Evolutionary conservation across 1,140 invertebrate genomes (phyloP).

Genomic region (Yoshiicerus persimilis): DNA sequence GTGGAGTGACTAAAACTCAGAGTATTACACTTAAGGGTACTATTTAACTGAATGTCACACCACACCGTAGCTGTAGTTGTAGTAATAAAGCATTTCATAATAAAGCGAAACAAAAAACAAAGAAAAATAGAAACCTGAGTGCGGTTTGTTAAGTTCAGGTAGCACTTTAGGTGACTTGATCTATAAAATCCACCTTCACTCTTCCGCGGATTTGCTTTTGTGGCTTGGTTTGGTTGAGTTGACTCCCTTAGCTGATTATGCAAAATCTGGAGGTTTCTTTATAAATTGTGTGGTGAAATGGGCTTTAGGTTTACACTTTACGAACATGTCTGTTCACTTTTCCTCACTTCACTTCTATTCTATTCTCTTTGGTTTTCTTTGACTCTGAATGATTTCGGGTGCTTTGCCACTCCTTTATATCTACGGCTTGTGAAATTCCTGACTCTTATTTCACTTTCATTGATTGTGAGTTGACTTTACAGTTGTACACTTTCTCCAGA

Average conservation of each 20-base stretch:
- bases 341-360: not conserved
- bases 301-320: not conserved
- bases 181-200: not conserved
- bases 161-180: not conserved
- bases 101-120: not conserved
- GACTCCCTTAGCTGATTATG: constrained; percentile 12
- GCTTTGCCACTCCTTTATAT: not conserved
- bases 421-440: not conserved
- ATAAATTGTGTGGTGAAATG: not conserved
- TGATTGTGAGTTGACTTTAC: not conserved
- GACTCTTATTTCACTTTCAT: not conserved
- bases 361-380: not conserved
- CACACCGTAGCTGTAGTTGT: too few relatives aligned
- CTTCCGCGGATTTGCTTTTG: not conserved
- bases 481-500: not conserved
- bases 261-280: constrained; percentile 5
- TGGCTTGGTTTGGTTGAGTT: not conserved
- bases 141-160: not conserved
- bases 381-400: not conserved
- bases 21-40: not conserved
- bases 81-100: not conserved
- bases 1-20: not conserved
- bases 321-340: not conserved
- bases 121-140: not conserved
- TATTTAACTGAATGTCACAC: not conserved